Percentiles rank a stretch among this genome's conserved stretches.
Conservation (phyloP, 1,140 invertebrate genomes). For the Sitophilus oryzae region DNA sequence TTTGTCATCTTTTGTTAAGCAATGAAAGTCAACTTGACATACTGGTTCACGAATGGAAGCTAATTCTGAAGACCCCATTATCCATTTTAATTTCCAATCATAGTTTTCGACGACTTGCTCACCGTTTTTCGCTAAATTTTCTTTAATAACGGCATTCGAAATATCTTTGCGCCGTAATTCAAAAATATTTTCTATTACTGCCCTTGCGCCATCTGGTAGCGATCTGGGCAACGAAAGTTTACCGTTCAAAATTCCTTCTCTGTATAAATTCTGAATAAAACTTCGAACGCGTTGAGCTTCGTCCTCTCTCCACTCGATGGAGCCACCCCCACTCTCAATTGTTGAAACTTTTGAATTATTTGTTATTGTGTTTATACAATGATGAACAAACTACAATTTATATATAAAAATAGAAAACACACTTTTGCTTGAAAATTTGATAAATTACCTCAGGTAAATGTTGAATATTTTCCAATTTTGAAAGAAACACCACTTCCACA, state of each 20-base stretch:
- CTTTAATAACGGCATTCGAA: slow-evolving; percentile 29
- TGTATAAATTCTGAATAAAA: slow-evolving; percentile 34
- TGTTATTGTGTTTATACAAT: slow-evolving; percentile 35
- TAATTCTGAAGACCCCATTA: slow-evolving; percentile 39
- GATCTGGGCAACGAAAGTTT: slow-evolving; percentile 23
- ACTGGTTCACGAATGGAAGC: slow-evolving; percentile 34
- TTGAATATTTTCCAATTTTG: slow-evolving; percentile 20
- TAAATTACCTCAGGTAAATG: slow-evolving; percentile 13
- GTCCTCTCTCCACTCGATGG: slow-evolving; percentile 35
- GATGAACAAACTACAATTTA: slow-evolving; percentile 38
- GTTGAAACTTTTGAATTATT: slow-evolving; percentile 20
- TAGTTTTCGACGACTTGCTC: slow-evolving; percentile 36
- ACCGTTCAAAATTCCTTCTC: slow-evolving; percentile 24
- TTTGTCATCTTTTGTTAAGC: slow-evolving; percentile 19
- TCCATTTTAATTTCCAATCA: slow-evolving; percentile 43
- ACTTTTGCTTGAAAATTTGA: background rate
- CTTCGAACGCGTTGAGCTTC: slow-evolving; percentile 29
- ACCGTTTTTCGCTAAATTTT: slow-evolving; percentile 26
- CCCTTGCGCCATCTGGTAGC: slow-evolving; percentile 18
- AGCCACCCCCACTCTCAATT: slow-evolving; percentile 26
- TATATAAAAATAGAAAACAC: background rate
- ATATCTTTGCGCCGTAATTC: slow-evolving; percentile 37
- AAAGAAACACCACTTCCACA: slow-evolving; percentile 11
- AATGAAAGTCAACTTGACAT: slow-evolving; percentile 39
- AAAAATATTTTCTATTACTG: slow-evolving; percentile 31